phyloP scores from a whole-genome alignment of 2,888 invertebrate genomes.

The Coelinius sp. region DNA sequence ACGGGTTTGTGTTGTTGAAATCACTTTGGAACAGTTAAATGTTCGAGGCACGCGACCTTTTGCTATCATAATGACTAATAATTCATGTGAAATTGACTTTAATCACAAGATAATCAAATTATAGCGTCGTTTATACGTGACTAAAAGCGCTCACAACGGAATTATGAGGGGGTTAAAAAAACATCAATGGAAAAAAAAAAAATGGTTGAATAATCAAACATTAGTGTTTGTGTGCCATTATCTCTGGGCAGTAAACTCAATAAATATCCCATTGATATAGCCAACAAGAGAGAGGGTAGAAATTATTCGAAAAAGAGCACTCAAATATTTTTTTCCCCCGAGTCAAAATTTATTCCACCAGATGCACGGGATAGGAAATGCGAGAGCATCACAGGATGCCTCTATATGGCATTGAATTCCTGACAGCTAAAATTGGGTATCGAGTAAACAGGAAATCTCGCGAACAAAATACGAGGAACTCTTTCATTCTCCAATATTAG shows the following conservation, averaged over 20 bases:
- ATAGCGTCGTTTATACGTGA: constrained; percentile 4
- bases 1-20: neutral
- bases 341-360: neutral
- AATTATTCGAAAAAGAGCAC: neutral
- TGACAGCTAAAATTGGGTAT: constrained; percentile 21
- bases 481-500: constrained; percentile 19
- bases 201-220: neutral
- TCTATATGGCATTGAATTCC: constrained; percentile 7
- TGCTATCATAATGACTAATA: neutral
- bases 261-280: neutral
- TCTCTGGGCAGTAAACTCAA: neutral
- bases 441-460: constrained; percentile 16
- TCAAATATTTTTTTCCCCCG: neutral
- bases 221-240: neutral
- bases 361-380: neutral
- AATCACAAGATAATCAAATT: constrained; percentile 2
- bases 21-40: constrained; percentile 14
- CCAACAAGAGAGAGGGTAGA: neutral
- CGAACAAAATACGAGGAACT: neutral
- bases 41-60: constrained; percentile 30
- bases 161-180: neutral
- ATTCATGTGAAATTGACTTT: neutral
- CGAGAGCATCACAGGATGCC: neutral
- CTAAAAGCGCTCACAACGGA: constrained; percentile 29
- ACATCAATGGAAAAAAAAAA: neutral